Evolutionary conservation across 2,797 vertebrate species (phyloP).

Genomic region (Phoebastria nigripes): DNA sequence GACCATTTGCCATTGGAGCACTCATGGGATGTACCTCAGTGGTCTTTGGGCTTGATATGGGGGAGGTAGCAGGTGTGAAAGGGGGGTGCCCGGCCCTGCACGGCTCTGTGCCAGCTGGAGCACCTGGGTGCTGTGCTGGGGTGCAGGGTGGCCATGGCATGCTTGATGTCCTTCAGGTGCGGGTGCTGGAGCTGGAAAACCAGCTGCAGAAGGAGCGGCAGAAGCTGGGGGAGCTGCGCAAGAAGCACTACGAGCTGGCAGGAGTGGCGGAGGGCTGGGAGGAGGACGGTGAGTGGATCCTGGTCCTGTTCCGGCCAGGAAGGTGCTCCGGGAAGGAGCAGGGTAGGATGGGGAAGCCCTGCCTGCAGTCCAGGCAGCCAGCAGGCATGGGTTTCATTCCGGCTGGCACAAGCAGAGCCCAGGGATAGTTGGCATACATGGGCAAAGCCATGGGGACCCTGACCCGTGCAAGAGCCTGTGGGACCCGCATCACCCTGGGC

Average conservation of each 20-base stretch:
- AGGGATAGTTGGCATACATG: fast-evolving
- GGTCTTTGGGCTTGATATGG: fast-evolving
- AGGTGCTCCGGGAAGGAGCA: neutral
- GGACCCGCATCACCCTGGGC: fast-evolving
- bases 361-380: neutral
- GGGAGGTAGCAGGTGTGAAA: neutral
- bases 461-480: neutral
- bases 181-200: conserved; percentile 92
- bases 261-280: conserved; percentile 95
- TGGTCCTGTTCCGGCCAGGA: neutral
- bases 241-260: conserved; percentile 95
- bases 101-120: neutral
- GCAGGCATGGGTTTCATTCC: neutral
- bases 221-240: conserved; percentile 91
- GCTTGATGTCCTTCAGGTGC: conserved; percentile 77
- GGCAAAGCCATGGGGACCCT: neutral
- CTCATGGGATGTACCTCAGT: fast-evolving
- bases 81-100: neutral
- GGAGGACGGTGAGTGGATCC: conserved; percentile 67
- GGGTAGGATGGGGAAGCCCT: neutral
- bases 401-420: neutral
- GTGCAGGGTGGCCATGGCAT: neutral
- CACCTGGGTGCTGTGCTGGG: fast-evolving
- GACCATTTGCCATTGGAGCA: neutral
- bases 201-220: conserved; percentile 93